Evolutionary conservation across 2,113 vertebrate genomes (phyloP), one percentile per base, ranked within the genome.

Genomic region (Grallaria varia): DNA sequence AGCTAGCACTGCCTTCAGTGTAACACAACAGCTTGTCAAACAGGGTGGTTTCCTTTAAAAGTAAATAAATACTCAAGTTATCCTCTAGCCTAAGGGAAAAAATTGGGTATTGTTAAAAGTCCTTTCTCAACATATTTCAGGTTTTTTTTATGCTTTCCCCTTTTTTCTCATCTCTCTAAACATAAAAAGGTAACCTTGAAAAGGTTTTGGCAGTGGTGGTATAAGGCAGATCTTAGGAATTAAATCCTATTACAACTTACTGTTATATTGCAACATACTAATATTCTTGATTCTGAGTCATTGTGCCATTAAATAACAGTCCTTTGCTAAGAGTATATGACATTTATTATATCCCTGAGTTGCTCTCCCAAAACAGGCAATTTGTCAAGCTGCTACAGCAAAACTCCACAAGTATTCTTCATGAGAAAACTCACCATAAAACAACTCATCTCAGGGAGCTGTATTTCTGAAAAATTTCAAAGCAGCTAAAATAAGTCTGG

Each of bases 21-120:
- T 96, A 97, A 94, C 96, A 95, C 91, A 96, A 97, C 95, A 97
- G 96, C 94, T 96, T 97, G 96, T 89, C 93, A 97, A 95, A 82
- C 95, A 93, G 77, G 87, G 91, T 93, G 74, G 77, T 76, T 95
- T 96, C 87, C 81, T 89, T 96, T 87, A 69, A 91, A 92, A 96
- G 94, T 97, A 95, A 96, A 93, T 92, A 97, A 96, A 93, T 92
- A 84, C 49, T 84, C 53, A 45, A 87, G 71, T 96, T 79, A 89
- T 87, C 84, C 87, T 95, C 66, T 95, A 96, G 87, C 84, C 81
- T 87, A 85, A 85, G 82, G 79, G 75, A 95, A 72, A 87, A 79
- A 77, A 89, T 7, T 75, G 49, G 30, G n/a, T 89, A n/a, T 33
- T 81, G 27, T 82, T 89, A 91, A 22, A 89, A 91, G 66, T 84